Evolutionary conservation across 2,113 vertebrate species (phyloP), one percentile per base, ranked within the genome.

Genomic region (Xiphophorus couchianus): DNA sequence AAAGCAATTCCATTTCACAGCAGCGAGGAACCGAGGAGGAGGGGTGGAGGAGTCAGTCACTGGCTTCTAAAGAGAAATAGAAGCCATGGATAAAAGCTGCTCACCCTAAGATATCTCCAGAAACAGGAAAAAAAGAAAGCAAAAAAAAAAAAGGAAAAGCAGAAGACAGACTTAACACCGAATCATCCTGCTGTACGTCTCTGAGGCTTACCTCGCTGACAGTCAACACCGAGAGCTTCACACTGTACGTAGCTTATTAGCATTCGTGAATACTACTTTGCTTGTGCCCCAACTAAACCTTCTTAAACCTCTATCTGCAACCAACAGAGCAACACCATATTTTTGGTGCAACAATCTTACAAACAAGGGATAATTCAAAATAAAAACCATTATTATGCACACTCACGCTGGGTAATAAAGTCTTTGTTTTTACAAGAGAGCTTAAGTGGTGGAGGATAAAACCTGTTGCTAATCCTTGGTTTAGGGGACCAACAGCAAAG

Each of bases 1-100:
- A 93, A 93, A 91, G 91, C 90, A 92, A 93, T 94, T 94, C 93
- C 86, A 94, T 93, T 92, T 91, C 90, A 88, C 89, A 91, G 90
- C 89, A 80, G 90, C 73, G 69, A 88, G 84, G 73, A 88, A 85
- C 74, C 70, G 73, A 83, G 66, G 73, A 87, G 84, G 84, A 86
- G 83, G 86, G 69, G 81, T 11, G 77, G 86, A 70, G 78, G 82
- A 91, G 84, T 86, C 89, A 92, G 88, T 89, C 80, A 85, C 79
- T 60, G 51, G 81, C 86, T 85, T 88, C 84, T 90, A 88, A 93
- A 91, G 81, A 89, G 89, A 87, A 91, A 91, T 86, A 85, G 89
- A 89, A 92, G 86, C 82, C 81, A 75, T 71, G 78, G 82, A 91
- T 92, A 92, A 92, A 93, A 91, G 89, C 86, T 79, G 86, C 88